Conservation (phyloP, 2,888 invertebrate genomes). For the Drosophila longiperda region DNA sequence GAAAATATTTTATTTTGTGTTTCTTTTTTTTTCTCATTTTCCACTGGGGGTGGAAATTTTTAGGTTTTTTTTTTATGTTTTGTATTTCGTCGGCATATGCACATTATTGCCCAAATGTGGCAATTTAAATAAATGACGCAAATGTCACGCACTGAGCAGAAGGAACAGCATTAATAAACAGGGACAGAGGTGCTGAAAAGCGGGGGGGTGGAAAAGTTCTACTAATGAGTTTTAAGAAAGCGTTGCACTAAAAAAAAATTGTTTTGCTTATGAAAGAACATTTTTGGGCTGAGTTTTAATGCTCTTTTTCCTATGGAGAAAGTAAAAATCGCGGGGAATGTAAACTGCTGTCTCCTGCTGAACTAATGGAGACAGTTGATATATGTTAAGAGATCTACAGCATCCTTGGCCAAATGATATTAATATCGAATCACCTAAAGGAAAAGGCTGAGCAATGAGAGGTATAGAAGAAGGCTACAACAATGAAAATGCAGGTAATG, state of each 20-base stretch:
- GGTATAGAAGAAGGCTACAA: neutral
- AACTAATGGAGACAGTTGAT: constrained; percentile 7
- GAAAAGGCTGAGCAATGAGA: constrained; percentile 1
- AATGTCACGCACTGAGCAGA: constrained; percentile 66
- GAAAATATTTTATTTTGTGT: constrained; percentile 49
- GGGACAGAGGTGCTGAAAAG: constrained; percentile 6
- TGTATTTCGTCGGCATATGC: constrained; percentile 62
- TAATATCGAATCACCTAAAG: constrained; percentile 12
- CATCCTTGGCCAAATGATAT: constrained; percentile 19
- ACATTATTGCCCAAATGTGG: constrained; percentile 72
- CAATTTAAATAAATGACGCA: constrained; percentile 81
- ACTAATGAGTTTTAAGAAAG: constrained; percentile 74
- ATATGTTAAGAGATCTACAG: constrained; percentile 19
- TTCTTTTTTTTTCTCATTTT: constrained; percentile 50
- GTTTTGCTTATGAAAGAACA: constrained; percentile 24
- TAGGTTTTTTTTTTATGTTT: constrained; percentile 25
- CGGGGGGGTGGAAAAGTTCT: neutral
- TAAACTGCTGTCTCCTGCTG: constrained; percentile 28
- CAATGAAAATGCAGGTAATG: constrained; percentile 14
- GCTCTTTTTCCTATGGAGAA: constrained; percentile 7
- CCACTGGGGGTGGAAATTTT: constrained; percentile 59
- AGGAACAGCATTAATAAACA: constrained; percentile 6
- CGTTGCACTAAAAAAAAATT: constrained; percentile 15
- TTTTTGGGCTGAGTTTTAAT: neutral
- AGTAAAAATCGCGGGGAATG: constrained; percentile 35